These are phyloP conservation scores for Manis javanica DNA, from an alignment of 2,797 vertebrate species.

Conservation along the genomic window DNA sequence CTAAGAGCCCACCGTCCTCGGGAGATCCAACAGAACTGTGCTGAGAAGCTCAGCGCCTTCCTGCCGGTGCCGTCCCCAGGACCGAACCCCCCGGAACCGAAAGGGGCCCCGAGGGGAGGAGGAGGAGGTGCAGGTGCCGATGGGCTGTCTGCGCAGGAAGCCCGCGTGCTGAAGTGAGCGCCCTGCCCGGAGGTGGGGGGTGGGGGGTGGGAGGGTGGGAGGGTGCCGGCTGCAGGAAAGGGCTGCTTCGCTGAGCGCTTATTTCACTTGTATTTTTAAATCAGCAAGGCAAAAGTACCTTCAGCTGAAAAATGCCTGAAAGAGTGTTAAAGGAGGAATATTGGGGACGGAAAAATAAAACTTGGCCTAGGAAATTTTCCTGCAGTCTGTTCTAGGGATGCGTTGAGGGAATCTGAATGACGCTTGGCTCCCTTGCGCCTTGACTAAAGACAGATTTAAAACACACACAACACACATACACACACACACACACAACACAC, in stretches of 20 bases:
- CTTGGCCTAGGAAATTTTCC: not conserved
- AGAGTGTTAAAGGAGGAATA: not conserved
- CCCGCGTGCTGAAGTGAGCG: not conserved
- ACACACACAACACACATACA: not conserved
- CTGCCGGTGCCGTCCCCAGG: accelerated
- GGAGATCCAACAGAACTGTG: not conserved
- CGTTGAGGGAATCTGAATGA: accelerated
- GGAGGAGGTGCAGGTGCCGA: not conserved
- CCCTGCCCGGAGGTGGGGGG: accelerated
- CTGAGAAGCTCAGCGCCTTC: not conserved
- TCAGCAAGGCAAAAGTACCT: not conserved
- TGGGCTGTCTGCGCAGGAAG: accelerated
- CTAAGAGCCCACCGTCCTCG: not conserved
- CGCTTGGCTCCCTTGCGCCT: accelerated
- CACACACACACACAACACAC: not conserved
- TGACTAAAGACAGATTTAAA: not conserved
- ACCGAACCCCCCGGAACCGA: not conserved
- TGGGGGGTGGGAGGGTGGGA: too few relatives aligned
- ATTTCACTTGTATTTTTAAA: constrained; percentile 2
- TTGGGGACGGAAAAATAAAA: not conserved
- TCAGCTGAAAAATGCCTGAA: not conserved
- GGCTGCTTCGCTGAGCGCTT: accelerated
- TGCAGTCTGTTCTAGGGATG: not conserved
- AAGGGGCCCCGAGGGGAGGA: not conserved
- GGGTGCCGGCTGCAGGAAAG: accelerated